phyloP scores from a whole-genome alignment of 2,888 invertebrate genomes.

The Scaptomyza caliginosa region DNA sequence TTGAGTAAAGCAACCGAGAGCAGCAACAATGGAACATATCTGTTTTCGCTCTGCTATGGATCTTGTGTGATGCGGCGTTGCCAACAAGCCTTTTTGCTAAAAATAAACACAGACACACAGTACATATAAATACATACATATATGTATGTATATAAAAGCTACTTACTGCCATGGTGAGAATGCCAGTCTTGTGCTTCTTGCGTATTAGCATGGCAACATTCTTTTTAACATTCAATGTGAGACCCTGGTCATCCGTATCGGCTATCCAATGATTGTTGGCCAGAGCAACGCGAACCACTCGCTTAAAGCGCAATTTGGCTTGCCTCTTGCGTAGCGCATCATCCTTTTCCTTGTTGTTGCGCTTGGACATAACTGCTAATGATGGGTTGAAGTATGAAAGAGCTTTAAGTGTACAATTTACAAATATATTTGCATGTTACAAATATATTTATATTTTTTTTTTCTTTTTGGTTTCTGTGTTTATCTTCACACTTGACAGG shows the following conservation, averaged over 20 bases:
- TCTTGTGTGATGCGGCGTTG: conserved; percentile 85
- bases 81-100: conserved; percentile 87
- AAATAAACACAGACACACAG: not conserved
- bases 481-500: not conserved
- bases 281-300: conserved; percentile 39
- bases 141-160: not conserved
- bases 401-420: not conserved
- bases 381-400: not conserved
- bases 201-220: conserved; percentile 62
- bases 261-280: conserved; percentile 47
- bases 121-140: not conserved
- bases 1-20: conserved; percentile 87
- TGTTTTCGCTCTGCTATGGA: conserved; percentile 87
- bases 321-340: conserved; percentile 20
- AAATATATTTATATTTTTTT: not conserved
- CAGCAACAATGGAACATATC: conserved; percentile 86
- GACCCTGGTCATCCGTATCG: conserved; percentile 44
- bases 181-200: conserved; percentile 61
- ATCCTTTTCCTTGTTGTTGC: conserved; percentile 29
- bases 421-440: not conserved
- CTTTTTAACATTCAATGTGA: conserved; percentile 60
- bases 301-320: conserved; percentile 47
- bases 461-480: not conserved
- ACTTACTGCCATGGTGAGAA: conserved; percentile 58
- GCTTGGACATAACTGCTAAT: conserved; percentile 35